Conservation (phyloP, 2,888 invertebrate genomes). For the Monochamus alternatus region DNA sequence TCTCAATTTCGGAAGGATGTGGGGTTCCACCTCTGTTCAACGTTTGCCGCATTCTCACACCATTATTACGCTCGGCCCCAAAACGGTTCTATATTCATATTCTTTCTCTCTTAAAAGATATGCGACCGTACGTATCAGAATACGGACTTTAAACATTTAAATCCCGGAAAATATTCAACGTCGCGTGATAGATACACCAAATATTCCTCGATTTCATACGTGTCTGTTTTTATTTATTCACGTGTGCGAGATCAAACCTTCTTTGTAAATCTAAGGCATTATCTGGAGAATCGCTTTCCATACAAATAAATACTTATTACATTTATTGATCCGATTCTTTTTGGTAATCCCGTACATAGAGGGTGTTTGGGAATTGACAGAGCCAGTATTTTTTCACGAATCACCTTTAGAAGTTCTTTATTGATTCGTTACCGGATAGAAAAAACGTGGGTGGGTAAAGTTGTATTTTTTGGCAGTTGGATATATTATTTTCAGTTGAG, state of each 20-base stretch:
- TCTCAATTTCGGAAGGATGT: slow-evolving; percentile 9
- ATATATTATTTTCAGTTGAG: slow-evolving; percentile 26
- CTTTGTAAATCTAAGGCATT: no score
- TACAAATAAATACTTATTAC: no score
- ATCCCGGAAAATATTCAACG: slow-evolving; percentile 15
- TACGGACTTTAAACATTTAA: slow-evolving; percentile 22
- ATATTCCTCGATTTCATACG: slow-evolving; percentile 13
- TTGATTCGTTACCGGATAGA: no score
- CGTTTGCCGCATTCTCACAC: slow-evolving; percentile 24
- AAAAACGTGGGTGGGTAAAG: no score
- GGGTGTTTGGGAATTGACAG: no score
- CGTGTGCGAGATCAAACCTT: neutral
- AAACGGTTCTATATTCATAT: slow-evolving; percentile 19
- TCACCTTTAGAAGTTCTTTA: no score
- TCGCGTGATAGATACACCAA: neutral
- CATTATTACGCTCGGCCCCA: slow-evolving; percentile 20
- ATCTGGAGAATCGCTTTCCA: no score
- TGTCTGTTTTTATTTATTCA: slow-evolving; percentile 5
- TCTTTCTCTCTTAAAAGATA: slow-evolving; percentile 29
- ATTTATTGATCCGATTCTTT: no score
- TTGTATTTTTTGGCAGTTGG: neutral
- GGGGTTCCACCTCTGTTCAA: slow-evolving; percentile 12
- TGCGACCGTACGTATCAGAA: neutral
- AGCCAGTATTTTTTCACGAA: no score
- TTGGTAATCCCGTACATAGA: no score